These are phyloP conservation scores for Tanytarsus gracilentus DNA, from an alignment of 2,888 invertebrate species.

Conservation along the genomic window DNA sequence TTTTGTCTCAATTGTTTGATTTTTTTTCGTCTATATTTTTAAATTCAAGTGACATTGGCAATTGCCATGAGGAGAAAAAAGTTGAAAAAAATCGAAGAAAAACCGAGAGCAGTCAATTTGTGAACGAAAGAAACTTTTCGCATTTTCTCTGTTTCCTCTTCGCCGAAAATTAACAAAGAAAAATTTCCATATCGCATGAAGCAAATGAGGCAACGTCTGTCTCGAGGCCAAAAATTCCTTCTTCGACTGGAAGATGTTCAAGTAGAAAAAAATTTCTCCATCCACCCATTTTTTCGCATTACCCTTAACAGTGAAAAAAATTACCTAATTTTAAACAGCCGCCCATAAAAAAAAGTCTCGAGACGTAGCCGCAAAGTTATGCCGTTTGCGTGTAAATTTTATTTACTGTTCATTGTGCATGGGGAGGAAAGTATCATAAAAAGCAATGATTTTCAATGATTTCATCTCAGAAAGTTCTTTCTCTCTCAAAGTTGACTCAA, in stretches of 20 bases:
- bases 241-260: background rate
- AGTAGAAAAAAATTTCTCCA: background rate
- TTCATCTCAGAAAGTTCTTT: constrained; percentile 6
- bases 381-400: constrained; percentile 18
- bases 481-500: background rate
- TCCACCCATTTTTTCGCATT: too few species aligned
- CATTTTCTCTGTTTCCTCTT: background rate
- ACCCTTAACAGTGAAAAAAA: background rate
- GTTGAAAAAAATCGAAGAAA: background rate
- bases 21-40: background rate
- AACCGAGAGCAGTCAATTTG: constrained; percentile 3
- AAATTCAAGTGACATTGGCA: background rate
- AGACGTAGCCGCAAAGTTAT: constrained; percentile 20
- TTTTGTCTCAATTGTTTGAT: constrained; percentile 2
- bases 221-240: constrained; percentile 8
- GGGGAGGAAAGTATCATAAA: background rate
- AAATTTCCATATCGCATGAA: constrained; percentile 1
- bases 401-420: constrained; percentile 22
- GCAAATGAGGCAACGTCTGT: constrained; percentile 20
- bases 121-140: background rate
- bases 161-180: constrained; percentile 9
- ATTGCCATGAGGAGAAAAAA: background rate
- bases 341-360: constrained; percentile 10
- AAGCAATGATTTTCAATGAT: constrained; percentile 17
- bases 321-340: constrained; percentile 9